A percentile compares a stretch with the other conserved stretches of the same genome.
phyloP scores from a whole-genome alignment of 2,797 vertebrate genomes.

The Pipistrellus nathusii region DNA sequence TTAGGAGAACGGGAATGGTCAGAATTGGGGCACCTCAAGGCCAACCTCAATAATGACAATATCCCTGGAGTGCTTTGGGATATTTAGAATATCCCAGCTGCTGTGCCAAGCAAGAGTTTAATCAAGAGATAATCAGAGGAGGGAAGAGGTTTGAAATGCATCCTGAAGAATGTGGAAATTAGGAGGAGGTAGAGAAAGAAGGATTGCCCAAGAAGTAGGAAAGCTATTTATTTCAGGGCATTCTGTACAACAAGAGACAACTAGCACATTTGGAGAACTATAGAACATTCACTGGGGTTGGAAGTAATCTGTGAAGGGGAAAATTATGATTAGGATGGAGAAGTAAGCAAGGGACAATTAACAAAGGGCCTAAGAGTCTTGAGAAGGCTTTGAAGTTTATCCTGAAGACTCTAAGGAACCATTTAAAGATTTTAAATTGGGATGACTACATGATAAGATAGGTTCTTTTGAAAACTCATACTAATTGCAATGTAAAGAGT shows the following conservation, averaged over 20 bases:
- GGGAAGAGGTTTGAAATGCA: neutral
- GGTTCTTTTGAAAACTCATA: neutral
- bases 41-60: neutral
- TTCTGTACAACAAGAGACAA: neutral
- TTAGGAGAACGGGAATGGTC: neutral
- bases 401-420: neutral
- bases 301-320: neutral
- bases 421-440: neutral
- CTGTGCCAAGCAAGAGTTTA: neutral
- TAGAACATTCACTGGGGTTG: neutral
- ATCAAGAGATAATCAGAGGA: neutral
- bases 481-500: neutral
- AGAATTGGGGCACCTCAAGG: neutral
- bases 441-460: neutral
- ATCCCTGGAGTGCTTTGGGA: neutral
- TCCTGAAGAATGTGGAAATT: neutral
- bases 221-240: neutral
- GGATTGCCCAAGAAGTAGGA: neutral
- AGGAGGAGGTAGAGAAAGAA: neutral
- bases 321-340: neutral
- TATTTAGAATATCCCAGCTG: too few relatives aligned
- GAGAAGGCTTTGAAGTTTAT: neutral
- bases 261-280: neutral
- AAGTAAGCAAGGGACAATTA: neutral
- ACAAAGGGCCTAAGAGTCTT: neutral